These are phyloP conservation scores for Lagopus leucura DNA, from an alignment of 2,113 vertebrate genomes.

Conservation along the genomic window DNA sequence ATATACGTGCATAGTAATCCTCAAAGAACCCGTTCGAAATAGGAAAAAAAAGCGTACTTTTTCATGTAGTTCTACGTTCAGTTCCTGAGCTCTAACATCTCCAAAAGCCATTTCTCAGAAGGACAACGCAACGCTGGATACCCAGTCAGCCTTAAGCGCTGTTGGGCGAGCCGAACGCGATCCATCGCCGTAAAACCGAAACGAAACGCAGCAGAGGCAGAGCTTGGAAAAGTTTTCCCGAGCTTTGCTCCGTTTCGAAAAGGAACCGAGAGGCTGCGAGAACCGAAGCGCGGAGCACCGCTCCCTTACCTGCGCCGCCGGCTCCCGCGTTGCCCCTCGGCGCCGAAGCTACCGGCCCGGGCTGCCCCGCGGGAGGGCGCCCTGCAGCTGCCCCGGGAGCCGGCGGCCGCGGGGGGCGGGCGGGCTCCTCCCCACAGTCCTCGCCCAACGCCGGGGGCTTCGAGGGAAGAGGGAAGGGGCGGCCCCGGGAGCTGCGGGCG, in stretches of 20 bases:
- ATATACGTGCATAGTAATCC: background rate
- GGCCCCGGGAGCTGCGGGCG: too few relatives aligned
- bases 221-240: background rate
- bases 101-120: background rate
- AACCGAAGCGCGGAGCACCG: background rate
- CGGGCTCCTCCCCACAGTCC: too few relatives aligned
- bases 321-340: background rate
- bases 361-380: too few relatives aligned
- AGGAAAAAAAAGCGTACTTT: background rate
- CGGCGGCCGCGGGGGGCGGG: too few relatives aligned
- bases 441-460: too few relatives aligned
- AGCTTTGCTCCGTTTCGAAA: background rate
- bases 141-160: background rate
- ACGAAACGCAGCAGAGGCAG: background rate
- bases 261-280: background rate
- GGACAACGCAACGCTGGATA: background rate
- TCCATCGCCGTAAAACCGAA: background rate
- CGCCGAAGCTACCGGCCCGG: too few relatives aligned
- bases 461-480: too few relatives aligned
- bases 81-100: background rate
- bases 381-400: too few relatives aligned
- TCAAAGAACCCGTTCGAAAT: background rate
- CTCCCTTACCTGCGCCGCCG: background rate
- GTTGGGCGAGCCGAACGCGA: background rate
- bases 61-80: background rate